Conservation (phyloP, 2,113 vertebrate species). For the Nothobranchius furzeri region DNA sequence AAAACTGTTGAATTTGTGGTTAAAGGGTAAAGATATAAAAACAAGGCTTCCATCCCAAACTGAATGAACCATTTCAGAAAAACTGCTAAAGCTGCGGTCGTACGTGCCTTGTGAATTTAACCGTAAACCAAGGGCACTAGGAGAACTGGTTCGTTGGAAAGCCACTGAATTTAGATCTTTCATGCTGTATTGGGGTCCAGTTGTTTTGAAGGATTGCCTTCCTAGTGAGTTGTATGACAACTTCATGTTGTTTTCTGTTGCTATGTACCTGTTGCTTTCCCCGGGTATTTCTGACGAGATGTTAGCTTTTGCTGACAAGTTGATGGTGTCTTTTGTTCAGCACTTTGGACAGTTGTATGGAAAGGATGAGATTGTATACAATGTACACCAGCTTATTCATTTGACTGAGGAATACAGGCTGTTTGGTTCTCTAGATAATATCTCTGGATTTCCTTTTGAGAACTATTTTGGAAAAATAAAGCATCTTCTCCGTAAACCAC, state of each 20-base stretch:
- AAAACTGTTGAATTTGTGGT: neutral
- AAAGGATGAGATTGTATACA: neutral
- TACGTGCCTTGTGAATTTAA: neutral
- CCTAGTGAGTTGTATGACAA: too few species aligned
- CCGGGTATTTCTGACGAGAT: too few species aligned
- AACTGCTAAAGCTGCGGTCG: neutral
- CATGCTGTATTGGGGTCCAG: neutral
- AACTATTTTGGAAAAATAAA: neutral
- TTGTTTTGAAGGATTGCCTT: too few species aligned
- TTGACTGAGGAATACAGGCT: neutral
- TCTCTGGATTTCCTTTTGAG: neutral
- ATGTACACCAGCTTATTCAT: neutral
- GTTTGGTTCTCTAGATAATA: neutral
- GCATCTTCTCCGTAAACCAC: neutral
- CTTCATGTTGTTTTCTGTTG: too few species aligned
- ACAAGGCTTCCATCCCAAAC: neutral
- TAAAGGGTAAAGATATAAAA: neutral
- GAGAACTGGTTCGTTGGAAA: neutral
- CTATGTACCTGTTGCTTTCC: too few species aligned
- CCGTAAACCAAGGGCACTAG: neutral
- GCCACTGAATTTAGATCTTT: neutral
- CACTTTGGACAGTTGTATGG: neutral
- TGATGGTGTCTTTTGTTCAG: neutral
- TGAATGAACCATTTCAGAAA: neutral
- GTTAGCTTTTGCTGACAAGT: too few species aligned